Evolutionary conservation across 2,797 vertebrate genomes (phyloP).

Genomic region (Anguilla anguilla): DNA sequence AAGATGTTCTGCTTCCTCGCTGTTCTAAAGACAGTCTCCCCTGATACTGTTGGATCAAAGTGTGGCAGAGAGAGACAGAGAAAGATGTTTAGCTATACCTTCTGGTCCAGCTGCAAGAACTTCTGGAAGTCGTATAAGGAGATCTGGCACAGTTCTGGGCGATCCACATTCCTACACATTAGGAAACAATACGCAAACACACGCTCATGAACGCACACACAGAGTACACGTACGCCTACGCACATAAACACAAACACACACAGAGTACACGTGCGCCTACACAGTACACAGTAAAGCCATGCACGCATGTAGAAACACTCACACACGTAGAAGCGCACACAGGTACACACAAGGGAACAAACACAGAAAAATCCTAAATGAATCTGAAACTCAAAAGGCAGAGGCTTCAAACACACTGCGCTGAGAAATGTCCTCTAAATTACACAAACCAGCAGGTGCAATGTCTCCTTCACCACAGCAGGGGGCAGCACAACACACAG

Average conservation of each 20-base stretch:
- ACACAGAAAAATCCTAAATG: not conserved
- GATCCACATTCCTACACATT: conserved; percentile 76
- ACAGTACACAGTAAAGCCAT: not conserved
- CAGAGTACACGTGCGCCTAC: not conserved
- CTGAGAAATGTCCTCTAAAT: not conserved
- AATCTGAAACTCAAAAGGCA: not conserved
- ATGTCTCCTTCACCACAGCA: not conserved
- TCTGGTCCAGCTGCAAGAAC: conserved; percentile 86
- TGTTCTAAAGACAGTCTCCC: too few relatives aligned
- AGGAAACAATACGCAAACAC: conserved; percentile 17
- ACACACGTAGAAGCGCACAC: conserved; percentile 12
- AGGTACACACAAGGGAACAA: conserved; percentile 23
- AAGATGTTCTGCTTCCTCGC: too few relatives aligned
- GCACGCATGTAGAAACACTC: conserved; percentile 15
- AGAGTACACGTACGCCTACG: not conserved
- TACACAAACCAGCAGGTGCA: not conserved
- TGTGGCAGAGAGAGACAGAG: not conserved
- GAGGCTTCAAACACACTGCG: not conserved
- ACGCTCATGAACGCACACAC: not conserved
- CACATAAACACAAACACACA: conserved; percentile 5
- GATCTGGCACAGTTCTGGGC: conserved; percentile 83
- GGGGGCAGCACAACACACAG: conserved; percentile 21
- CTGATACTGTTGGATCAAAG: too few relatives aligned
- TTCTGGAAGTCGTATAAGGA: conserved; percentile 87
- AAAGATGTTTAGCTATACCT: conserved; percentile 63